Evolutionary conservation across 1,140 invertebrate genomes (phyloP), one percentile per base, ranked within the genome.

Genomic region (Sitophilus oryzae): DNA sequence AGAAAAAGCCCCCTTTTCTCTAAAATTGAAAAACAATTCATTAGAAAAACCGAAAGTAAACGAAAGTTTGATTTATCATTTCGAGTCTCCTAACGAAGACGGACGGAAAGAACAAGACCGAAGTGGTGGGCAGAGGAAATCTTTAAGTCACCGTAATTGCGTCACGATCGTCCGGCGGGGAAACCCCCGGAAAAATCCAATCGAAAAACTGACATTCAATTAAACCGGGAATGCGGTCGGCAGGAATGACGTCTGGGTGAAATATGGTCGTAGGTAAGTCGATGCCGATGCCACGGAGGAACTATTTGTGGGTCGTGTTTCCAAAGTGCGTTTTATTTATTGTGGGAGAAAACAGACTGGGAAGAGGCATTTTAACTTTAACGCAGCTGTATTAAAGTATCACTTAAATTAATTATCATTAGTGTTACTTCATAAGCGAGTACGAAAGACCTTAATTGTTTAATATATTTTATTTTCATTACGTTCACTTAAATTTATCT

Each of bases 141-240:
- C 49, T 51, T 42, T 51, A 51, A 51, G 49, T 51, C 49, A 23
- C 41, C 40, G 40, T 51, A 51, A 51, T 51, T 51, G 49, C 49
- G 49, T 51, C 49, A 51, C 49, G 49, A 42, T 34, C 49, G 18
- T 5, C 46, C 46, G 9, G 37, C 14, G 14, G n/a, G 47, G 21
- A 19, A 23, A 50, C 20, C 36, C 18, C 47, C 14, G 25, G 22
- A 44, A 44, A 52, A 52, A 52, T 52, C 50, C 50, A 52, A 52
- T 52, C 50, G 30, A 52, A 52, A 52, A 43, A 16, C 50, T 52
- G 50, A 52, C 50, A 52, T 52, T 52, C 50, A 52, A 52, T 52
- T 52, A 52, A 52, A 40, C 41, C 1, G 50, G 21, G 50, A 52
- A 52, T 52, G 50, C 41, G 50, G 20, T 6, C 50, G 14, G n/a